Percentiles rank a stretch among this genome's conserved stretches.
These are phyloP conservation scores for Patella ulyssiponensis DNA, from an alignment of 2,888 invertebrate genomes.

Conservation along the genomic window DNA sequence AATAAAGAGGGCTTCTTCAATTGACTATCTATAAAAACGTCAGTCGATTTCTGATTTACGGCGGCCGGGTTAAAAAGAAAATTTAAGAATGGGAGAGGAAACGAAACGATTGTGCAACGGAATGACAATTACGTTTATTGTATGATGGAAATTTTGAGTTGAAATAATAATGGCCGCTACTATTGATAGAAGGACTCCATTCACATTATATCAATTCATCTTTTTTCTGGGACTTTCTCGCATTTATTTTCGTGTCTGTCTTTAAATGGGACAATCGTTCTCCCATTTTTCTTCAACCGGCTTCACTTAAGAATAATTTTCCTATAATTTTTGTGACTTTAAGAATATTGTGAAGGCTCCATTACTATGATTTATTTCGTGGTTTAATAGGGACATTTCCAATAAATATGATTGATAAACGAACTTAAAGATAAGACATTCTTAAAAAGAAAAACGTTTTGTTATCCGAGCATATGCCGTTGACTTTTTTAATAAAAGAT, in stretches of 20 bases:
- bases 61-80: neutral
- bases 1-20: slow-evolving; percentile 7
- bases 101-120: slow-evolving; percentile 10
- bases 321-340: slow-evolving; percentile 3
- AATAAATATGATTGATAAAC: slow-evolving; percentile 10
- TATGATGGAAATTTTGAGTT: neutral
- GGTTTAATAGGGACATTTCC: neutral
- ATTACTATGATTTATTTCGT: slow-evolving; percentile 7
- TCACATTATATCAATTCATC: too few relatives aligned
- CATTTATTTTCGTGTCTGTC: too few relatives aligned
- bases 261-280: neutral
- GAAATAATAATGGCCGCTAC: too few relatives aligned
- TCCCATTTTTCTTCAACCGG: neutral
- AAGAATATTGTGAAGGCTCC: neutral
- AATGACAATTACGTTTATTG: slow-evolving; percentile 5
- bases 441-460: too few relatives aligned
- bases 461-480: too few relatives aligned
- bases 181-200: too few relatives aligned
- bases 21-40: slow-evolving; percentile 10
- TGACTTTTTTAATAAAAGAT: too few relatives aligned
- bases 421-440: too few relatives aligned
- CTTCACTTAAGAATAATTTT: neutral
- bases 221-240: too few relatives aligned
- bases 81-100: slow-evolving; percentile 8
- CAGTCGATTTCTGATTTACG: neutral